Conservation (phyloP, 2,888 invertebrate genomes). For the Drosophila monieri region DNA sequence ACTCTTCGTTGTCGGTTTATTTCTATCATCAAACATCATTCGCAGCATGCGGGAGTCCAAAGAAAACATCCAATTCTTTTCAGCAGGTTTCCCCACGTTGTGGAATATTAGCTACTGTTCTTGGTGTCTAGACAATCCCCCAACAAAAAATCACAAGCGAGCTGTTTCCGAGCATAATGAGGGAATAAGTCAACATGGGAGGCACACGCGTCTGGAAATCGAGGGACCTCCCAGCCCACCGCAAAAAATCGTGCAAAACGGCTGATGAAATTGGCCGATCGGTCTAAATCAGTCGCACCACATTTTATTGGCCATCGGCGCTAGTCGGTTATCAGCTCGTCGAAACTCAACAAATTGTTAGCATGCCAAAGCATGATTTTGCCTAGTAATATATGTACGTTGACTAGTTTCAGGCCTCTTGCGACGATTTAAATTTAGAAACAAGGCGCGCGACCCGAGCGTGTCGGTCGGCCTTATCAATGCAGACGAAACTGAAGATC, state of each 20-base stretch:
- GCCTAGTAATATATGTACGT: not conserved
- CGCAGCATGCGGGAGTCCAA: constrained; percentile 19
- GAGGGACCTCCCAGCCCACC: constrained; percentile 4
- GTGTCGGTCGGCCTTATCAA: constrained; percentile 49
- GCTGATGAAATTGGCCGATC: constrained; percentile 28
- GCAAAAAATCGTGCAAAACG: constrained; percentile 23
- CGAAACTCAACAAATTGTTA: constrained; percentile 15
- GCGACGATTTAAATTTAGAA: constrained; percentile 62
- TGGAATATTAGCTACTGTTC: constrained; percentile 19
- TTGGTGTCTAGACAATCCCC: constrained; percentile 18
- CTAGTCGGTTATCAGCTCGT: constrained; percentile 13
- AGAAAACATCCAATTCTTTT: constrained; percentile 17
- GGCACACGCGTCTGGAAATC: constrained; percentile 18
- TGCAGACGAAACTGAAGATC: constrained; percentile 27
- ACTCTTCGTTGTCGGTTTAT: not conserved
- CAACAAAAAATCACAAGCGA: constrained; percentile 9
- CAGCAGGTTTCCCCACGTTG: constrained; percentile 6
- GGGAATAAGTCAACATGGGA: constrained; percentile 7
- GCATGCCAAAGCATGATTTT: constrained; percentile 9
- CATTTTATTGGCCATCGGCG: constrained; percentile 6
- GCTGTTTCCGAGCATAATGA: constrained; percentile 20
- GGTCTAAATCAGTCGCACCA: constrained; percentile 19
- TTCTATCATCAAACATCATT: constrained; percentile 19
- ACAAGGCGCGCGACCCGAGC: constrained; percentile 54
- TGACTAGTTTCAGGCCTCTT: constrained; percentile 19